phyloP scores from a whole-genome alignment of 2,113 vertebrate species.

The Campylomormyrus tamandua region DNA sequence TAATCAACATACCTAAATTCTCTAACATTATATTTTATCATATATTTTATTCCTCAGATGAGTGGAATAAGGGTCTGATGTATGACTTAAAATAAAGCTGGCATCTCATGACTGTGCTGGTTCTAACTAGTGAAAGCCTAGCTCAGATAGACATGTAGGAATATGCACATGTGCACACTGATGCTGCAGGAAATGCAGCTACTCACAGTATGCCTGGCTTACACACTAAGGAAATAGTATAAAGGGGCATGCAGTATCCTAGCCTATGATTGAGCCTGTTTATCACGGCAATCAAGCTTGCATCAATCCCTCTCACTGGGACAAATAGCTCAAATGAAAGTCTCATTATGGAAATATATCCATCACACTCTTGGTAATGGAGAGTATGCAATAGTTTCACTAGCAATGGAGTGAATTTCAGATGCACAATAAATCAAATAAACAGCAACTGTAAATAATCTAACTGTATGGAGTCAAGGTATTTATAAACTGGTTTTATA shows the following conservation, averaged over 20 bases:
- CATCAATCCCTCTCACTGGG: constrained; percentile 13
- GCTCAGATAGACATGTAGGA: background rate
- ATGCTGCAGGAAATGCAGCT: background rate
- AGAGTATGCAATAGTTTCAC: background rate
- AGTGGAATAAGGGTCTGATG: background rate
- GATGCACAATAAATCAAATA: background rate
- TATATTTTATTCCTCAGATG: background rate
- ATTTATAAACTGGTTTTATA: background rate
- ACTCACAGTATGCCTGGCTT: background rate
- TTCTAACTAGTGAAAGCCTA: background rate
- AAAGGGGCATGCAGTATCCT: background rate
- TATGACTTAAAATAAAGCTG: background rate
- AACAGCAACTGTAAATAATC: background rate
- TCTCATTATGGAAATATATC: constrained; percentile 22
- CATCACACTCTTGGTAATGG: constrained; percentile 11
- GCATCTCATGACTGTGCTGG: background rate
- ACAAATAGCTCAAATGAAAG: constrained; percentile 21
- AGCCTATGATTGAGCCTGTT: background rate
- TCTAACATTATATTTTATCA: background rate
- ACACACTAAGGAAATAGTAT: background rate
- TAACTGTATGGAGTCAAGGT: background rate
- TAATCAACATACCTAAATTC: background rate
- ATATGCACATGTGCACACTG: background rate
- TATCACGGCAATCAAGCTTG: constrained; percentile 12
- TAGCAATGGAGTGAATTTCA: background rate